A percentile compares a stretch with the other conserved stretches of the same genome.
phyloP scores from a whole-genome alignment of 1,140 invertebrate genomes.

The Nephila pilipes region DNA sequence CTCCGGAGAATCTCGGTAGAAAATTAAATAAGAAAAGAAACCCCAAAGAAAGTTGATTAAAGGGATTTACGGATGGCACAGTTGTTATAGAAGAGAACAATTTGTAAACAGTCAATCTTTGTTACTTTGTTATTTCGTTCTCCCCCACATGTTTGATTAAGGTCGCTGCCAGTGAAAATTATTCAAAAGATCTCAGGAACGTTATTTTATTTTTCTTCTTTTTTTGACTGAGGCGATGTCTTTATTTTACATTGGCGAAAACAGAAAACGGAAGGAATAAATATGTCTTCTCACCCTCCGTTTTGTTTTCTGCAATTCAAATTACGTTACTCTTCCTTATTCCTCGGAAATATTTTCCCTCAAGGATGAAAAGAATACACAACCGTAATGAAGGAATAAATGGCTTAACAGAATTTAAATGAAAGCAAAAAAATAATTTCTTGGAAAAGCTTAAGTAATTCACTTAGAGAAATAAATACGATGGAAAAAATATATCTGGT shows the following conservation, averaged over 20 bases:
- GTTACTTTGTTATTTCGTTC: slow-evolving; percentile 18
- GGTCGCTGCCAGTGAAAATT: slow-evolving; percentile 6
- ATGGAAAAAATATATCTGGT: too few relatives aligned
- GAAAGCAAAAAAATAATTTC: too few relatives aligned
- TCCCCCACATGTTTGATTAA: neutral
- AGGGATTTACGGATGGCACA: slow-evolving; percentile 26
- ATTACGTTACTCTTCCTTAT: too few relatives aligned
- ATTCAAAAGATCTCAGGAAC: neutral
- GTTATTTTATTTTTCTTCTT: neutral
- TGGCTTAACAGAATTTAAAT: too few relatives aligned
- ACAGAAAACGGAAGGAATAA: neutral
- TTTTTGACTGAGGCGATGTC: neutral
- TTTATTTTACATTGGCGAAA: neutral
- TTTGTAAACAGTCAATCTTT: slow-evolving; percentile 53
- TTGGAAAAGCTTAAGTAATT: too few relatives aligned
- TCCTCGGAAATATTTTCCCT: too few relatives aligned
- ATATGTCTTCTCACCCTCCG: too few relatives aligned
- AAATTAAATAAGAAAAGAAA: slow-evolving; percentile 49
- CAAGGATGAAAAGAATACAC: too few relatives aligned
- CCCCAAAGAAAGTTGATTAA: slow-evolving; percentile 56
- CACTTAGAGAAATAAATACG: too few relatives aligned
- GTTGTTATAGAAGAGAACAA: slow-evolving; percentile 7
- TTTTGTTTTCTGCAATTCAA: too few relatives aligned
- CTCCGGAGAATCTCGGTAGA: slow-evolving; percentile 15
- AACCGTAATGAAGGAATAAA: too few relatives aligned